Evolutionary conservation across 2,797 vertebrate species (phyloP).

Genomic region (Tarsius wallacei): DNA sequence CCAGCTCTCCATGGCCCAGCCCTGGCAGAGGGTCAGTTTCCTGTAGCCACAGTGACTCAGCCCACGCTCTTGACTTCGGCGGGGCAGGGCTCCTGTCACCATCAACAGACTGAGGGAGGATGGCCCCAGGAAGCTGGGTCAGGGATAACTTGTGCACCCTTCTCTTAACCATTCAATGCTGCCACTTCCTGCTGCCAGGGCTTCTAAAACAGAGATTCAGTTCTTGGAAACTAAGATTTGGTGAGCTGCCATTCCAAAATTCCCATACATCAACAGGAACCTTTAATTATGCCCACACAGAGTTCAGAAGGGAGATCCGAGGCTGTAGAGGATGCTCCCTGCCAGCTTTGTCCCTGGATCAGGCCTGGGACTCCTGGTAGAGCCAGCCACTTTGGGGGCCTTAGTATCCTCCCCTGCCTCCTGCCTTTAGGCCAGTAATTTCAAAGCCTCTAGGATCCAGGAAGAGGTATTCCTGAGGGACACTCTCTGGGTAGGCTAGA

Average conservation of each 20-base stretch:
- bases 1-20: background rate
- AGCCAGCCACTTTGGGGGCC: background rate
- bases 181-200: background rate
- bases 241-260: background rate
- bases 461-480: background rate
- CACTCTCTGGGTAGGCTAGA: background rate
- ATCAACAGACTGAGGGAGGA: background rate
- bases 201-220: background rate
- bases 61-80: background rate
- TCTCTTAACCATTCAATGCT: background rate
- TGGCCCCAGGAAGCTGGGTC: background rate
- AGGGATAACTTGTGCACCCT: background rate
- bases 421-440: background rate
- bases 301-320: background rate
- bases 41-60: slow-evolving; percentile 22
- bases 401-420: background rate
- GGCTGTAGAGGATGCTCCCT: background rate
- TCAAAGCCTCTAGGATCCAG: background rate
- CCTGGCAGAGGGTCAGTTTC: slow-evolving; percentile 43
- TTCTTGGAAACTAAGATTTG: background rate
- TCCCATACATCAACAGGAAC: background rate
- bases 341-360: background rate
- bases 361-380: background rate
- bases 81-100: background rate
- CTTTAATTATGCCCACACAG: background rate